A percentile compares a stretch with the other conserved stretches of the same genome.
Evolutionary conservation across 92 coral and sea anemone species (phyloP).

Genomic region (Metridium senile): DNA sequence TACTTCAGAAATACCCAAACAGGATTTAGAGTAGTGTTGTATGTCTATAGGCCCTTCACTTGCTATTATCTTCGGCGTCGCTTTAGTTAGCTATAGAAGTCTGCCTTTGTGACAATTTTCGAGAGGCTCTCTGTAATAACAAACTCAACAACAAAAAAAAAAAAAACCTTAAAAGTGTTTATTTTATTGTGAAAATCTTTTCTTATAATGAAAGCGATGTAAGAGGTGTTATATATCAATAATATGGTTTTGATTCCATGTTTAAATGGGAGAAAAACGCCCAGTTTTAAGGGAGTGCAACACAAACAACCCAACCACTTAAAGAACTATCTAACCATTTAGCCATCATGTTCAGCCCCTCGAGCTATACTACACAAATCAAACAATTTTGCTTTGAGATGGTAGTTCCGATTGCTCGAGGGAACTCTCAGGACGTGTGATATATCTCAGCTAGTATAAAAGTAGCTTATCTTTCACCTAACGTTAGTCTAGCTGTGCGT

Average conservation of each 20-base stretch:
- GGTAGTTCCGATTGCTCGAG: conserved; percentile 32
- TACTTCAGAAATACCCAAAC: conserved; percentile 8
- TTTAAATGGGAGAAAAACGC: too few species aligned
- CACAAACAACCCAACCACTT: conserved; percentile 9
- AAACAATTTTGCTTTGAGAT: conserved; percentile 21
- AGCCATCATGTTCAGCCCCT: conserved; percentile 20
- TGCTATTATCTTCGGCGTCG: conserved; percentile 9
- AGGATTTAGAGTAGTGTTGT: conserved; percentile 19
- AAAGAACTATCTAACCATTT: conserved; percentile 6
- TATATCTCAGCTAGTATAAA: background rate
- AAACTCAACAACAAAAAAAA: background rate
- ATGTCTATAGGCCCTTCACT: conserved; percentile 8
- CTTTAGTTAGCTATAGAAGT: background rate
- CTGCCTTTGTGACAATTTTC: background rate
- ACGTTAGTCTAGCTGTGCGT: conserved; percentile 7
- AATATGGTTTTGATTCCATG: too few species aligned
- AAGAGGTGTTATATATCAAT: too few species aligned
- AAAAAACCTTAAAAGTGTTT: too few species aligned
- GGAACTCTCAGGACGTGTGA: conserved; percentile 7
- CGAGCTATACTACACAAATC: conserved; percentile 14
- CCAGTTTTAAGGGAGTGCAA: background rate
- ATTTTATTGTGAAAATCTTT: too few species aligned
- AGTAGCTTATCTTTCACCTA: conserved; percentile 9
- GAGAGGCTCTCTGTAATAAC: too few species aligned
- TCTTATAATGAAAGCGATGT: too few species aligned